Evolutionary conservation across 2,888 invertebrate species (phyloP).

Genomic region (Polydrusus pterygomalis): DNA sequence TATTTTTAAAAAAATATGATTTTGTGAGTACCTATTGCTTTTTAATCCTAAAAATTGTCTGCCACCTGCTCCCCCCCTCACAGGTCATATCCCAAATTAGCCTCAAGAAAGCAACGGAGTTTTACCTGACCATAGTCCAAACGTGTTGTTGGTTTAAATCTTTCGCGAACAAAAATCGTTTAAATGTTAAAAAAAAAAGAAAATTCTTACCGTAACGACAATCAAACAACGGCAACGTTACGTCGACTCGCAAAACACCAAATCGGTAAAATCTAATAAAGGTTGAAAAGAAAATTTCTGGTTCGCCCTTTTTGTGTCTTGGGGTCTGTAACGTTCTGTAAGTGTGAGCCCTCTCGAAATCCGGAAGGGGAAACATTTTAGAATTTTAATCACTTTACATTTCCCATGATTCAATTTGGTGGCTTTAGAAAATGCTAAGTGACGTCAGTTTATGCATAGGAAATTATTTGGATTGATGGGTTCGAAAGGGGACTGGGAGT

Average conservation of each 20-base stretch:
- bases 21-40: too few relatives aligned
- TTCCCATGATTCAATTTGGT: conserved; percentile 52
- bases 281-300: conserved; percentile 32
- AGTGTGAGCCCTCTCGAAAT: conserved; percentile 46
- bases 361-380: conserved; percentile 37
- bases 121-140: too few relatives aligned
- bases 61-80: too few relatives aligned
- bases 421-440: conserved; percentile 64
- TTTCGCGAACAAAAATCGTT: too few relatives aligned
- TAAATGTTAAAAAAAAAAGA: too few relatives aligned
- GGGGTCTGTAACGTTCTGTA: conserved; percentile 42
- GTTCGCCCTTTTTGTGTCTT: conserved; percentile 41
- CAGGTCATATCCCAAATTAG: too few relatives aligned
- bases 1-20: too few relatives aligned
- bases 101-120: too few relatives aligned
- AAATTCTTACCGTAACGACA: conserved; percentile 8
- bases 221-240: not conserved
- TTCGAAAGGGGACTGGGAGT: conserved; percentile 26
- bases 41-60: too few relatives aligned
- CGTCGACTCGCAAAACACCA: conserved; percentile 5
- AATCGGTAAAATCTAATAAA: conserved; percentile 43
- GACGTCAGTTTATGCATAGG: conserved; percentile 55
- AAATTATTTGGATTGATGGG: conserved; percentile 43
- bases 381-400: conserved; percentile 49
- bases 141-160: too few relatives aligned